phyloP scores from a whole-genome alignment of 2,888 invertebrate species.

The Sericinus montela region DNA sequence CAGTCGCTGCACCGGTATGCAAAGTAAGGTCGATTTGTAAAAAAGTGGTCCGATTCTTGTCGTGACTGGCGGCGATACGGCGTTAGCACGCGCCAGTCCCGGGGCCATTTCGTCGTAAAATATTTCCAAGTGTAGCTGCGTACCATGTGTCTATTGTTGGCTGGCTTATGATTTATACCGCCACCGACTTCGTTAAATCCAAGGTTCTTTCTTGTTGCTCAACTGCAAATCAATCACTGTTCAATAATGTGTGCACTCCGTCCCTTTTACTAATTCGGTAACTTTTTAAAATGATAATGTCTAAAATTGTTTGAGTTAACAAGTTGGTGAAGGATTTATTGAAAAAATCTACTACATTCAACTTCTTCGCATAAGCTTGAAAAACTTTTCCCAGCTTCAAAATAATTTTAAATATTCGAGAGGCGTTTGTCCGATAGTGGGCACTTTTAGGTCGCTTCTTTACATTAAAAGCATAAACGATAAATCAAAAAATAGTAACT shows the following conservation, averaged over 20 bases:
- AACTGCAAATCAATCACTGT: slow-evolving; percentile 29
- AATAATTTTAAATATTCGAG: too few species aligned
- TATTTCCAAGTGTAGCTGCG: slow-evolving; percentile 56
- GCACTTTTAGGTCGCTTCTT: too few species aligned
- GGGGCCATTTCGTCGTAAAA: slow-evolving; percentile 52
- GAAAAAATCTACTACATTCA: too few species aligned
- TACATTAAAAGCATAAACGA: too few species aligned
- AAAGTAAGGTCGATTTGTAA: slow-evolving; percentile 53
- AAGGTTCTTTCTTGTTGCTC: slow-evolving; percentile 51
- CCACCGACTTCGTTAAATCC: slow-evolving; percentile 44
- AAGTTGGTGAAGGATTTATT: too few species aligned
- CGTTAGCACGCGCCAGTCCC: slow-evolving; percentile 62
- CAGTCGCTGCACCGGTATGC: slow-evolving; percentile 19
- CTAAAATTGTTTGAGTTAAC: too few species aligned
- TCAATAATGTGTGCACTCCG: background rate
- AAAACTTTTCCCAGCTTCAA: too few species aligned
- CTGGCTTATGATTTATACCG: slow-evolving; percentile 59
- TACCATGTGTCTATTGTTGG: slow-evolving; percentile 22
- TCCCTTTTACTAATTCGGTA: too few species aligned
- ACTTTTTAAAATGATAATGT: too few species aligned
- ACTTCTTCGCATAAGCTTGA: too few species aligned
- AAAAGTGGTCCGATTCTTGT: slow-evolving; percentile 57
- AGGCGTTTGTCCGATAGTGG: too few species aligned
- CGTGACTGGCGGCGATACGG: slow-evolving; percentile 55
- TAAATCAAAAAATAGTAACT: too few species aligned